Base-by-base conservation (phyloP, 2,113 vertebrate species). In the Rhegmatorhina hoffmannsi region DNA sequence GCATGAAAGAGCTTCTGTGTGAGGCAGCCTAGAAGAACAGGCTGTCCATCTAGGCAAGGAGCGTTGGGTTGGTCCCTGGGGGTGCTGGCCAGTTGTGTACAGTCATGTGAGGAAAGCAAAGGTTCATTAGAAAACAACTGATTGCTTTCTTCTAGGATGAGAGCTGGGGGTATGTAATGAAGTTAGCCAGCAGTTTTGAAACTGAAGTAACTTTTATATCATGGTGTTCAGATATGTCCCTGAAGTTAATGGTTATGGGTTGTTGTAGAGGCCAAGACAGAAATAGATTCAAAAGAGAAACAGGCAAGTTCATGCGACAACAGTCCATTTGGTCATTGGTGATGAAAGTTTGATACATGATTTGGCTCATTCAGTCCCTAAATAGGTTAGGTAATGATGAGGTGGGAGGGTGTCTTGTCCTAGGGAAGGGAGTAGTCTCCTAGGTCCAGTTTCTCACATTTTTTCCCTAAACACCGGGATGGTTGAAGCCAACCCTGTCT, bases 351-450 rank as follows among this genome's bases (percentile, higher is more conserved):
- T 85, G 43, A 25, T 40, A 23, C 0, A 1, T 1, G 11, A 11
- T 62, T 60, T 80, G 63, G 70, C 44, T 90, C 12, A 9, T 67
- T 43, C 47, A 31, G 1, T 43, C 43, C 34, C 62, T 72, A 17
- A 47, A 7, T 1, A 34, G 26, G 26, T 50, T 0, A 38, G 29
- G 26, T 50, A 34, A 10, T 24, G 3, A 4, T 1, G 2, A 84
- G 24, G 26, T 58, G 58, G 50, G 33, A 85, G 43, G 7, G 8
- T 53, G 23, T 63, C 69, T 56, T 5, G 1, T 38, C 47, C 28
- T 2, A 11, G 68, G 31, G n/a, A 83, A 58, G 15, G 34, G 29
- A 34, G 20, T 29, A 19, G 11, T 21, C 36, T 77, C 20, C 19
- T 25, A 21, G 13, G 16, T 44, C 31, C 44, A 11, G 5, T 67